Base-by-base conservation (phyloP, 2,113 vertebrate genomes). In the Felis chaus region DNA sequence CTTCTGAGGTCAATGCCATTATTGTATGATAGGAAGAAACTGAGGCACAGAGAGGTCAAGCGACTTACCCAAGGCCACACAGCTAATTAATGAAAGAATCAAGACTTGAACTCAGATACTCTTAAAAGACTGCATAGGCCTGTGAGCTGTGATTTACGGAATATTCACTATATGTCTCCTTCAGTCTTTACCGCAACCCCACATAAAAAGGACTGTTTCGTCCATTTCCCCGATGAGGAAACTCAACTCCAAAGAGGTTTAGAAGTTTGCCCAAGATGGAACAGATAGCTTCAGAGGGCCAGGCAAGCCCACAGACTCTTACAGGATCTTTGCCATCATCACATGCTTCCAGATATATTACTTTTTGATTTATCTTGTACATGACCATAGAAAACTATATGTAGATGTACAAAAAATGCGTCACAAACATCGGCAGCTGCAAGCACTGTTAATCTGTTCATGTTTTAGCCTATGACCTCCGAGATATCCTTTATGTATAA, bases 1-100 rank as follows among this genome's bases (percentile, higher is more conserved):
- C 76, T 78, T 82, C 33, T 16, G 74, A 93, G 83, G 19, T 91
- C 94, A 96, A 79, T 63, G 41, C 65, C 55, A 7, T 86, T 48
- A 73, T 80, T 88, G 65, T 31, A 85, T 63, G n/a, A 92, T 71
- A 39, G 57, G 79, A 94, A 71, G 79, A 96, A 96, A 91, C 14
- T 36, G 73, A 97, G 88, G 91, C 88, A 89, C 85, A 91, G 94
- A 94, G 88, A 89, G 84, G 91, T 93, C 79, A 73, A 53, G 27
- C 50, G 57, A 94, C 39, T 93, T 94, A 69, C n/a, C 36, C 21
- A 65, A 94, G 96, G 88, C 48, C 95, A 91, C 68, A 92, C 69
- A 95, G 88, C 66, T 73, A 57, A 78, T 82, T 71, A 68, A 33
- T 80, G 63, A 83, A 98, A 84, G 69, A 95, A 76, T 9, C 63